These are phyloP conservation scores for Microtus pennsylvanicus DNA, from an alignment of 2,113 vertebrate genomes.

Conservation along the genomic window DNA sequence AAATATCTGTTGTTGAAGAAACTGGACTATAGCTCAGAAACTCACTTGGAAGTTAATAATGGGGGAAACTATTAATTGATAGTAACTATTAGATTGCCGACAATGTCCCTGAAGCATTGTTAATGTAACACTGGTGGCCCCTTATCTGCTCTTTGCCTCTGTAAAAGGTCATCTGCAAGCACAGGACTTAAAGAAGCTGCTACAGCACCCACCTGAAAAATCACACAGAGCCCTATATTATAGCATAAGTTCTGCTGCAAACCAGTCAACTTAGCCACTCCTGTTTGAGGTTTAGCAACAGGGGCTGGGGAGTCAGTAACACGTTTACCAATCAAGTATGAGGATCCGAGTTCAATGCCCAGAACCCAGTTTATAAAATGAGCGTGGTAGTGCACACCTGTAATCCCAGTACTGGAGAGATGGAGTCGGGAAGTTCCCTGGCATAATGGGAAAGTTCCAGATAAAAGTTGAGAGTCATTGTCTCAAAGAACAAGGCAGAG, in stretches of 20 bases:
- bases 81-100: slow-evolving; percentile 65
- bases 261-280: not conserved
- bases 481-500: not conserved
- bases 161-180: slow-evolving; percentile 70
- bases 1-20: slow-evolving; percentile 40
- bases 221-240: slow-evolving; percentile 3
- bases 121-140: slow-evolving; percentile 50
- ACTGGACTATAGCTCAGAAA: slow-evolving; percentile 27
- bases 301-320: not conserved
- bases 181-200: slow-evolving; percentile 60
- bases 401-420: not conserved
- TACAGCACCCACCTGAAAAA: not conserved
- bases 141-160: slow-evolving; percentile 66
- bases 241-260: not conserved
- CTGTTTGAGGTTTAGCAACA: not conserved
- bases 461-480: not conserved
- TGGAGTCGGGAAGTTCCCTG: not conserved
- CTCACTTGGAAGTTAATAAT: slow-evolving; percentile 70
- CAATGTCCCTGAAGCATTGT: slow-evolving; percentile 66
- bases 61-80: not conserved
- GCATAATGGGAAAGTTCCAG: not conserved
- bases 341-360: not conserved
- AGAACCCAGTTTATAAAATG: not conserved
- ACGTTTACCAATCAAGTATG: not conserved
- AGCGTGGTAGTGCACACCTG: not conserved